Percentiles rank a stretch among this genome's conserved stretches.
Evolutionary conservation across 1,140 invertebrate genomes (phyloP).

Genomic region (Drosophila yakuba): DNA sequence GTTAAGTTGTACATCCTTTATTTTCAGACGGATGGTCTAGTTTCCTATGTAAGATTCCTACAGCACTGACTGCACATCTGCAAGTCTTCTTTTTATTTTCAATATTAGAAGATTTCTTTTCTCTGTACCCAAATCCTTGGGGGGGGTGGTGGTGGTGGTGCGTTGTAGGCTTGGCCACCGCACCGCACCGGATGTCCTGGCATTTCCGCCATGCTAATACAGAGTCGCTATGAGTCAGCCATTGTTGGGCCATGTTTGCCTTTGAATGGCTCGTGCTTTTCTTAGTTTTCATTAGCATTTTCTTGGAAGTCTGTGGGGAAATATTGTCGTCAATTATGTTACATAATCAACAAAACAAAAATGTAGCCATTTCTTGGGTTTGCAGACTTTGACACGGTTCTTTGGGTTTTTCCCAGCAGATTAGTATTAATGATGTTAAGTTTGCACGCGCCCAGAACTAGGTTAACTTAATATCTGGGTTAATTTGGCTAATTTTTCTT

Average conservation of each 20-base stretch:
- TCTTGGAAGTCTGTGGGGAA: constrained; percentile 60
- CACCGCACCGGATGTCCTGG: constrained; percentile 67
- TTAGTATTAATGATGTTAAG: constrained; percentile 69
- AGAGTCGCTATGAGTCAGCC: constrained; percentile 59
- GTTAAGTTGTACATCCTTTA: too few relatives aligned
- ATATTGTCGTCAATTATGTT: constrained; percentile 77
- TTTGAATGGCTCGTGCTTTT: constrained; percentile 21
- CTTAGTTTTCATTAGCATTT: constrained; percentile 71
- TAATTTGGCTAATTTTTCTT: constrained; percentile 53
- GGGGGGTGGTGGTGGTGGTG: constrained; percentile 11
- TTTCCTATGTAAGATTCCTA: too few relatives aligned
- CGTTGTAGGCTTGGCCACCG: constrained; percentile 55
- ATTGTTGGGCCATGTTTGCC: constrained; percentile 30
- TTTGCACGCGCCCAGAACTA: constrained; percentile 55
- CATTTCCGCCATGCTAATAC: constrained; percentile 71
- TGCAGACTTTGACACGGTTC: constrained; percentile 45
- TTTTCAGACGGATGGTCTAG: too few relatives aligned
- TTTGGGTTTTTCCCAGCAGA: constrained; percentile 43
- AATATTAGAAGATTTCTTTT: background rate
- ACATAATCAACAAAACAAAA: constrained; percentile 56
- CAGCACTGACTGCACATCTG: too few relatives aligned
- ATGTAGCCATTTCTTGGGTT: constrained; percentile 43
- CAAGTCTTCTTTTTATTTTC: too few relatives aligned
- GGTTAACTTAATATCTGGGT: constrained; percentile 53
- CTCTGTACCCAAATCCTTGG: constrained; percentile 5